Conservation (phyloP, 1,140 invertebrate species). For the Lithobius niger region DNA sequence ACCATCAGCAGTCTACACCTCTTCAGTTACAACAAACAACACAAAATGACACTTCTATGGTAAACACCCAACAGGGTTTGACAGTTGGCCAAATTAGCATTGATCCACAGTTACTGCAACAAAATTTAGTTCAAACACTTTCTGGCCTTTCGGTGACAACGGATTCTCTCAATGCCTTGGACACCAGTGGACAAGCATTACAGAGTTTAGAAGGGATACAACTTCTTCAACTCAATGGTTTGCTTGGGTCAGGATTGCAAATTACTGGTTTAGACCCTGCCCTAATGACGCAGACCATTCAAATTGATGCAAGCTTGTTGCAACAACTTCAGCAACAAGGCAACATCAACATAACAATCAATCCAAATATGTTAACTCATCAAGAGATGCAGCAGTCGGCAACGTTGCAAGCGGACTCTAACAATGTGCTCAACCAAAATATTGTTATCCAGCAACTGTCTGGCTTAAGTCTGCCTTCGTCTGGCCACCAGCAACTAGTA, state of each 20-base stretch:
- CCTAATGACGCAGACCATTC: slow-evolving; percentile 31
- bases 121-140: neutral
- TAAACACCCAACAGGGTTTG: slow-evolving; percentile 2
- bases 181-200: slow-evolving; percentile 8
- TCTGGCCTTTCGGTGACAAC: neutral
- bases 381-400: neutral
- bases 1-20: neutral
- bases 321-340: slow-evolving; percentile 34
- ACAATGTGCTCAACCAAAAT: slow-evolving; percentile 22
- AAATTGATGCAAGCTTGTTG: slow-evolving; percentile 34
- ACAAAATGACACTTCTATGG: neutral
- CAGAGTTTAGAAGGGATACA: slow-evolving; percentile 27
- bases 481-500: neutral
- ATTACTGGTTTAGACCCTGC: slow-evolving; percentile 32
- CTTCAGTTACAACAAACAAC: no score
- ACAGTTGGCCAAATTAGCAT: slow-evolving; percentile 7
- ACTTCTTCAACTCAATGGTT: slow-evolving; percentile 30
- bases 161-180: slow-evolving; percentile 5
- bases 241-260: slow-evolving; percentile 28
- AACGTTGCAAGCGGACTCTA: slow-evolving; percentile 12
- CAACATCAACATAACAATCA: slow-evolving; percentile 33
- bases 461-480: slow-evolving; percentile 11
- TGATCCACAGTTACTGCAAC: slow-evolving; percentile 1
- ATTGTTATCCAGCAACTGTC: slow-evolving; percentile 25
- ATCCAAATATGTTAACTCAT: slow-evolving; percentile 14